Percentiles rank a stretch among this genome's conserved stretches.
Evolutionary conservation across 2,888 invertebrate genomes (phyloP).

Genomic region (Amiota mariae): DNA sequence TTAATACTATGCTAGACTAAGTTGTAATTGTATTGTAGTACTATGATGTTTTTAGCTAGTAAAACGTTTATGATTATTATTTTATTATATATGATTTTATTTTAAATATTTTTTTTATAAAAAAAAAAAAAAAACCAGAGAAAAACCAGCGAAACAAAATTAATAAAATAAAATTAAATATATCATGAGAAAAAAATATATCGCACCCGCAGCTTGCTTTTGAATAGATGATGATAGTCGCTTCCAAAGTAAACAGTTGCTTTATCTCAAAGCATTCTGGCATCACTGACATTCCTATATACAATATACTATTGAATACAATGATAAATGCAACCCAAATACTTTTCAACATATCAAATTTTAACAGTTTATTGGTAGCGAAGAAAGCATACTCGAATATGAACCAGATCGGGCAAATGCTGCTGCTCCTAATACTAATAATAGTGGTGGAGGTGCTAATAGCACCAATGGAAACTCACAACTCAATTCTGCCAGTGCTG

Average conservation of each 20-base stretch:
- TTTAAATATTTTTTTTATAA: neutral
- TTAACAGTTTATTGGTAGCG: conserved; percentile 85
- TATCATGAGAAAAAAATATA: too few relatives aligned
- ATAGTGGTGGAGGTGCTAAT: neutral
- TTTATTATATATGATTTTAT: neutral
- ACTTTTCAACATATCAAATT: conserved; percentile 3
- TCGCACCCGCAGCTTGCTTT: too few relatives aligned
- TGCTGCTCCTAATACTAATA: conserved; percentile 45
- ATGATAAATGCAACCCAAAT: too few relatives aligned
- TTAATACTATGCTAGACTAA: too few relatives aligned
- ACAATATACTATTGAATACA: too few relatives aligned
- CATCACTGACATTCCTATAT: too few relatives aligned
- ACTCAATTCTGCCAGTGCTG: conserved; percentile 1
- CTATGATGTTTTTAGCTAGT: too few relatives aligned
- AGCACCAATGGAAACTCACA: neutral
- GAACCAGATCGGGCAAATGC: conserved; percentile 74
- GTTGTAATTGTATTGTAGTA: too few relatives aligned
- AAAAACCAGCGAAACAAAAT: conserved; percentile 2
- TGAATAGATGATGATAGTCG: too few relatives aligned
- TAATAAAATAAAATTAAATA: neutral
- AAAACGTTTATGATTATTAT: neutral
- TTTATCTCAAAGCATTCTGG: too few relatives aligned
- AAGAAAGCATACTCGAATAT: conserved; percentile 87
- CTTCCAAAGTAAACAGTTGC: too few relatives aligned
- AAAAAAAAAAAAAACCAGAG: conserved; percentile 3